Evolutionary conservation across 2,797 vertebrate genomes (phyloP).

Genomic region (Acanthornis magna): DNA sequence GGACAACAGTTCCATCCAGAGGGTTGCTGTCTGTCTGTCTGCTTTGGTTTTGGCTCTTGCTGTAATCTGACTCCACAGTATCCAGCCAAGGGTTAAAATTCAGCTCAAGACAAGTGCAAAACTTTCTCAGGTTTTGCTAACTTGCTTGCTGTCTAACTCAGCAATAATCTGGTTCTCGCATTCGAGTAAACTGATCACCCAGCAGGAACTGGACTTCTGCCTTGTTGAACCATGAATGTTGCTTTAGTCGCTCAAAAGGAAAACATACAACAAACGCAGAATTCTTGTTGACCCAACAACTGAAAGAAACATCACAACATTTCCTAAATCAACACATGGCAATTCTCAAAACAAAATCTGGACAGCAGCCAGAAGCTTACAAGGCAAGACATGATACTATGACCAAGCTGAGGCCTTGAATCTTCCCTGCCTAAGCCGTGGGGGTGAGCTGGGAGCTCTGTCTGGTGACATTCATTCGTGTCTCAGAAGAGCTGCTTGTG

Average conservation of each 20-base stretch:
- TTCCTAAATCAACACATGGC: slow-evolving; percentile 25
- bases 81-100: not conserved
- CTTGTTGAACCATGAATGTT: not conserved
- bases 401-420: not conserved
- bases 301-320: not conserved
- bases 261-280: slow-evolving; percentile 7
- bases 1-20: not conserved
- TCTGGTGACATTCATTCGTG: not conserved
- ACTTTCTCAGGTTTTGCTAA: not conserved
- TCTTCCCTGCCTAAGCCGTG: not conserved
- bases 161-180: not conserved
- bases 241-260: slow-evolving; percentile 12
- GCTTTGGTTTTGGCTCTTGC: not conserved
- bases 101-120: not conserved
- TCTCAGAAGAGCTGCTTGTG: not conserved
- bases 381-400: not conserved
- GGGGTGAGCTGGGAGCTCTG: not conserved
- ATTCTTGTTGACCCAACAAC: slow-evolving; percentile 18
- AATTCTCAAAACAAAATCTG: slow-evolving; percentile 33
- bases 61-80: not conserved
- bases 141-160: slow-evolving; percentile 10
- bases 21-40: not conserved
- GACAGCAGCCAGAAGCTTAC: not conserved
- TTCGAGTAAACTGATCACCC: not conserved
- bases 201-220: slow-evolving; percentile 11